These are phyloP conservation scores for Pandemis corylana DNA, from an alignment of 2,888 invertebrate genomes.

Conservation along the genomic window DNA sequence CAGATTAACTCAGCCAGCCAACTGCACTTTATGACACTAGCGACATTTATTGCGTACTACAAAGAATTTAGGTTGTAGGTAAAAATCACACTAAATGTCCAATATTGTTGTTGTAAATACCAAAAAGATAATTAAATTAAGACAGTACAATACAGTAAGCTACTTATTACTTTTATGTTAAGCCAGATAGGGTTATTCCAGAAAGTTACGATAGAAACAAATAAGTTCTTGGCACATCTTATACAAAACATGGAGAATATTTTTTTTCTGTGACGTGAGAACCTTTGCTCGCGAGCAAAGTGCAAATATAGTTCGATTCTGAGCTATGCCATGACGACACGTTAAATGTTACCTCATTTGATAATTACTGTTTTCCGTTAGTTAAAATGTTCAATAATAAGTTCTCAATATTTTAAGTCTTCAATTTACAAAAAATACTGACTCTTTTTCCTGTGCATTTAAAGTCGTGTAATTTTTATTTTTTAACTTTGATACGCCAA, in stretches of 20 bases:
- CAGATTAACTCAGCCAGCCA: background rate
- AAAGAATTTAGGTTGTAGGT: background rate
- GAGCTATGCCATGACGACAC: background rate
- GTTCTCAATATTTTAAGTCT: background rate
- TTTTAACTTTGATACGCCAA: background rate
- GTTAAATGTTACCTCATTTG: background rate
- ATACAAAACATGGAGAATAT: too few relatives aligned
- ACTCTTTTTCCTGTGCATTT: background rate
- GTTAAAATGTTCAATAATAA: background rate
- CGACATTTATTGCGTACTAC: background rate
- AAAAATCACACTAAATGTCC: background rate
- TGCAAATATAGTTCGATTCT: background rate
- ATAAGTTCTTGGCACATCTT: too few relatives aligned
- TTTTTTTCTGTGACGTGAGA: too few relatives aligned
- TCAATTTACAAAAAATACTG: too few relatives aligned
- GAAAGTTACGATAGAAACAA: too few relatives aligned
- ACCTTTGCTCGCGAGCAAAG: background rate
- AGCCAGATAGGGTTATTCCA: background rate
- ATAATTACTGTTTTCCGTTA: background rate
- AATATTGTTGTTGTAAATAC: slow-evolving; percentile 2
- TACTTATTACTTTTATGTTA: background rate
- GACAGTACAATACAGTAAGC: slow-evolving; percentile 5
- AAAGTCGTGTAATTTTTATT: background rate
- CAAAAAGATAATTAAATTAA: slow-evolving; percentile 4
- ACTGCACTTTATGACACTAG: background rate